These are phyloP conservation scores for Helicoverpa assulta DNA, from an alignment of 2,888 invertebrate species.

Conservation along the genomic window DNA sequence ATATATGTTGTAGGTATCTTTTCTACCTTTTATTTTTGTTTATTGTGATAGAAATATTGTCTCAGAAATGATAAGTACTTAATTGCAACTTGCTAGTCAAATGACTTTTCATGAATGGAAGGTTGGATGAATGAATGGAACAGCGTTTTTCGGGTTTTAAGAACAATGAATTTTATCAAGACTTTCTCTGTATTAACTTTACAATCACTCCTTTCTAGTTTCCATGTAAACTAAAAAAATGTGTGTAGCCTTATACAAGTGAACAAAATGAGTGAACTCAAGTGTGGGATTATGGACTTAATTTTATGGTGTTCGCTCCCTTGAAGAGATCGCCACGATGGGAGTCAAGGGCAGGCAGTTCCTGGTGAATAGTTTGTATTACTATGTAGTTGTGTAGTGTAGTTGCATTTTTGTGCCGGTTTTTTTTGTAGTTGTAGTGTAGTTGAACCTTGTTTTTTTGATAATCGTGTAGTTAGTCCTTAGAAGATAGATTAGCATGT, in stretches of 20 bases:
- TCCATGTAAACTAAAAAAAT: slow-evolving; percentile 11
- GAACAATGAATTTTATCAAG: no score
- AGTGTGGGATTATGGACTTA: slow-evolving; percentile 36
- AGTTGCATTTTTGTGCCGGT: neutral
- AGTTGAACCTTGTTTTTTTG: neutral
- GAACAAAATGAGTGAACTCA: slow-evolving; percentile 48
- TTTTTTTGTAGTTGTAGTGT: neutral
- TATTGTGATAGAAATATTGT: no score
- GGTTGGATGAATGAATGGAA: no score
- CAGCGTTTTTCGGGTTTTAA: no score
- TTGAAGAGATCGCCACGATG: slow-evolving; percentile 68
- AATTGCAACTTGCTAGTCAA: no score
- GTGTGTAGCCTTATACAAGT: slow-evolving; percentile 16
- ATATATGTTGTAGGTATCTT: neutral
- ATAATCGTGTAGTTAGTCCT: slow-evolving; percentile 6
- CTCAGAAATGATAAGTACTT: no score
- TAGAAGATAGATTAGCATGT: neutral
- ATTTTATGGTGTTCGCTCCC: slow-evolving; percentile 29
- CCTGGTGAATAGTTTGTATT: slow-evolving; percentile 75
- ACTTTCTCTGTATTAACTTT: neutral
- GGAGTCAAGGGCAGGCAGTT: slow-evolving; percentile 81
- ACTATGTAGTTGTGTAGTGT: slow-evolving; percentile 37
- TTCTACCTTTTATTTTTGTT: neutral
- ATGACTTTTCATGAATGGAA: no score
- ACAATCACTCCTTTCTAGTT: slow-evolving; percentile 15